Base-by-base conservation (phyloP, 1,140 invertebrate genomes). In the Patella vulgata region DNA sequence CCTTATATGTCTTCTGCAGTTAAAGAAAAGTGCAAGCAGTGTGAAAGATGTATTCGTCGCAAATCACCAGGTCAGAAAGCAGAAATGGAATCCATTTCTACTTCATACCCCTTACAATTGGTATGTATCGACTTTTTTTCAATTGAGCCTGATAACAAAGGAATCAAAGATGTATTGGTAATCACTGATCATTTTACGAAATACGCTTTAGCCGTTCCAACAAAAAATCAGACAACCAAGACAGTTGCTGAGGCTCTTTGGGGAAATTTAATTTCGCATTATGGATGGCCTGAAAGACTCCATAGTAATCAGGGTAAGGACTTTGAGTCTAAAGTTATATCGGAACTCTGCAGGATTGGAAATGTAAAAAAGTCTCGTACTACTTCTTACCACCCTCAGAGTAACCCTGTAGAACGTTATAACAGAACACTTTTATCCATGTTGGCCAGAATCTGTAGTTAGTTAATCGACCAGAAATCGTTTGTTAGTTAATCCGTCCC, bases 281-380 rank as follows among this genome's bases (percentile, higher is more conserved):
- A 58, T 58, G 56, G 56, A 17, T 70, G 66, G 30, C 63, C 59
- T 21, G n/a, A 28, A 11, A 14, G 53, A 17, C 42, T 66, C 4
- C 59, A 66, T 6, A 54, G 54, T 23, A 54, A 70, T n/a, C 59
- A 59, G 30, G 48, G 59, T 11, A 3, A 5, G 3, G 43, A 55
- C 25, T 69, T 66, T 44, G 62, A 66, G 28, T 42, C 25, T n/a
- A 43, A 68, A 23, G 43, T 68, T 11, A 63, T 67, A 21, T 67
- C 61, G 36, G 57, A 68, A 21, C 44, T 64, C 17, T 71, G 54
- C 28, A 48, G 59, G 14, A 28, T 70, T 9, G 50, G 53, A n/a
- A 54, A 57, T n/a, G 48, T 54, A 44, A 19, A 44, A 36, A 61
- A 55, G 33, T 40, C 36, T 23, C n/a, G 68, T 17, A 71, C 68